Conservation (phyloP, 92 coral and sea anemone genomes). For the Pocillopora grandis region DNA sequence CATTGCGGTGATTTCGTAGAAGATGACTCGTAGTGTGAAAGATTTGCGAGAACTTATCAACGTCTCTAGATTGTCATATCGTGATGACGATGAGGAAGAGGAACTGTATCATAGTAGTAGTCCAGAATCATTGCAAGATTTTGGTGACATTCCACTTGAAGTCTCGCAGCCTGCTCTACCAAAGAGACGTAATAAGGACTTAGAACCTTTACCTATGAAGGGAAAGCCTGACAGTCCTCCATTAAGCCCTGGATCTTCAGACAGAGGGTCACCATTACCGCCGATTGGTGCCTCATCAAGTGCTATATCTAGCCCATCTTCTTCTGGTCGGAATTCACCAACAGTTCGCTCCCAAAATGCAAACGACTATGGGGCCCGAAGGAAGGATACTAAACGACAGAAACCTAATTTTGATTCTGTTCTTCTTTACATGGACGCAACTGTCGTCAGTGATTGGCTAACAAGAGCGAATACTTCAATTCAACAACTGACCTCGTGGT, state of each 20-base stretch:
- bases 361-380: conserved; percentile 36
- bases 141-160: conserved; percentile 26
- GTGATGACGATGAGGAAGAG: conserved; percentile 71
- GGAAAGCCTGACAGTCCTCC: conserved; percentile 60
- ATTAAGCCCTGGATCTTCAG: conserved; percentile 71
- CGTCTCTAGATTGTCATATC: conserved; percentile 88
- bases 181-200: conserved; percentile 50
- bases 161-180: conserved; percentile 69
- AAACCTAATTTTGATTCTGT: conserved; percentile 68
- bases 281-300: conserved; percentile 64
- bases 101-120: conserved; percentile 22
- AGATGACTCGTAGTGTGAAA: conserved; percentile 87
- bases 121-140: conserved; percentile 35
- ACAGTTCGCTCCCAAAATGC: background rate
- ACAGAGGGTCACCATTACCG: conserved; percentile 75
- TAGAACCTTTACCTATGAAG: conserved; percentile 32
- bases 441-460: conserved; percentile 81
- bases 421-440: conserved; percentile 69
- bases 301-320: conserved; percentile 34
- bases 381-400: conserved; percentile 28
- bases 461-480: conserved; percentile 71
- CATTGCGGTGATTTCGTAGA: background rate
- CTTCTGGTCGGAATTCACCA: conserved; percentile 57
- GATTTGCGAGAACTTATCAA: conserved; percentile 88
- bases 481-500: conserved; percentile 69